Evolutionary conservation across 2,113 vertebrate species (phyloP), one percentile per base, ranked within the genome.

Genomic region (Crypturellus undulatus): DNA sequence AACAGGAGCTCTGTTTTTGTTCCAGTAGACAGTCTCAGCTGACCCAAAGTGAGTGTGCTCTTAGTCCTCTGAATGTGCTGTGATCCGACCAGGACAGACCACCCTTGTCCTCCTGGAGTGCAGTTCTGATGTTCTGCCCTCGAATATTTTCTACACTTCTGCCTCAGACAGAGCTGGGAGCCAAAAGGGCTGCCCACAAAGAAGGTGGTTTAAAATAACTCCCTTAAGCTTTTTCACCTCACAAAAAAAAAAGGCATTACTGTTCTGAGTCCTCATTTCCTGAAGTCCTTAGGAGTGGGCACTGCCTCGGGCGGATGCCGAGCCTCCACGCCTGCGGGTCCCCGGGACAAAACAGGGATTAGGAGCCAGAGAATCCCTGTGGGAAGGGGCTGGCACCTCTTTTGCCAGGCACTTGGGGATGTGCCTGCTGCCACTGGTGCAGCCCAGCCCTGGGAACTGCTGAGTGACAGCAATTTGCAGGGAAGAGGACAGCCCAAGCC

Each of bases 231-330:
- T 58, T 32, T 79, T 9, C 38, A 28, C 30, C 32, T 77, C 82
- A 79, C 73, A 78, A 71, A 87, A 56, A 42, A 42, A 42, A 71
- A 89, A 6, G 54, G 42, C 69, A 22, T 32, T 79, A 62, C 91
- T 92, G 21, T 75, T 84, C 65, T 45, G 69, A 69, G 0, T 1
- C 20, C 72, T 77, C 30, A 67, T 89, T 64, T 56, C 58, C 72
- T 64, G 8, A 58, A 76, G 73, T 62, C 45, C 34, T 72, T 12
- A 73, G 18, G 42, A 1, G 0, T 10, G 0, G 12, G 36, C 49
- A 73, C 26, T 0, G 1, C 7, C 0, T 3, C 54, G 45, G 60
- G 42, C 1, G 32, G 16, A 42, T 0, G 0, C 1, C 0, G 4
- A 79, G 32, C 15, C 42, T 40, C 45, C 6, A 43, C 1, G 4